Base-by-base conservation (phyloP, 2,113 vertebrate species). In the Chunga burmeisteri region DNA sequence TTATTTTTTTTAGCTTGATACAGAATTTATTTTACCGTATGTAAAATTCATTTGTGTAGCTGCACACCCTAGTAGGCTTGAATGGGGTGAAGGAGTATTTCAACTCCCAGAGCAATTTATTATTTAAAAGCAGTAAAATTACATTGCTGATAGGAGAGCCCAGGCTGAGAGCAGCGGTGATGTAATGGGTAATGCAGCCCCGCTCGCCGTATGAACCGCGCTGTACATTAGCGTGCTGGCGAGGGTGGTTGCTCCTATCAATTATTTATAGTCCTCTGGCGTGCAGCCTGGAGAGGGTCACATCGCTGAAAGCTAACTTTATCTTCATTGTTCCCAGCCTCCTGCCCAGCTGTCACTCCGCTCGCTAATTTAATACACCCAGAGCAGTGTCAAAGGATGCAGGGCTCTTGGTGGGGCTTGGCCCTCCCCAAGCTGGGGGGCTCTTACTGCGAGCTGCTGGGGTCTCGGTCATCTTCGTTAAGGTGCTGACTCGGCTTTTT, bases 251-350 rank as follows among this genome's bases (percentile, higher is more conserved):
- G 97, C 96, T 94, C 91, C 94, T 70, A 96, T 98, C 97, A 96
- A 98, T 98, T 98, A 98, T 98, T 97, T 96, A 98, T 97, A 89
- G 97, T 93, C 97, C 90, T 86, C 95, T 98, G 97, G 97, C 97
- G 63, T 63, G 29, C 86, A 81, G 97, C 97, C 97, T 96, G 86
- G 73, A 94, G 88, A 96, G 97, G 98, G 97, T 97, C 97, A 97
- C 94, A 79, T 70, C 91, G 55, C 96, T 94, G 96, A 97, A 96
- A 97, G 96, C 96, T 90, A 94, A 96, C 97, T 97, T 95, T 94
- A 96, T 95, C 96, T 95, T 94, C 96, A 97, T 96, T 97, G 96
- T 97, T 96, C 94, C 81, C 92, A 73, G 93, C 90, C 94, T 98
- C 91, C 94, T 97, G 96, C 93, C 94, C 94, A 90, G 93, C 94